Conservation (phyloP, 2,888 invertebrate genomes). For the Philaethria dido region DNA sequence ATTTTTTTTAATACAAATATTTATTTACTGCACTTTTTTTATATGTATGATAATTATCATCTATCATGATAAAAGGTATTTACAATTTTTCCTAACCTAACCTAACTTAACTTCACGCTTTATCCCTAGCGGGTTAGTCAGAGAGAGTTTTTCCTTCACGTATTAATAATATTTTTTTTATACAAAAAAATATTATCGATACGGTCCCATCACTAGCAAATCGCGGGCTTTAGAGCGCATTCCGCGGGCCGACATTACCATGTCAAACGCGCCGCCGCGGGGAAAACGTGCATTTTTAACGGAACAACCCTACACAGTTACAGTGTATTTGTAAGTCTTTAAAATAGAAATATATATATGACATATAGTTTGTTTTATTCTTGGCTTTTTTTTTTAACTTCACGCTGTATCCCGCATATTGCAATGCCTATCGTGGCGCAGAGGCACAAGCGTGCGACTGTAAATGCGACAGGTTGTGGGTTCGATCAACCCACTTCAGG, state of each 20-base stretch:
- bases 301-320: slow-evolving; percentile 43
- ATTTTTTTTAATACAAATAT: too few species aligned
- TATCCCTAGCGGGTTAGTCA: too few species aligned
- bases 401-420: background rate
- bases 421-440: too few species aligned
- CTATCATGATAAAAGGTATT: too few species aligned
- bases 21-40: too few species aligned
- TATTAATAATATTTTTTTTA: background rate
- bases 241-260: slow-evolving; percentile 64
- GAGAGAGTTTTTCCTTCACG: too few species aligned
- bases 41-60: too few species aligned
- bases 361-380: background rate
- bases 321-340: slow-evolving; percentile 19
- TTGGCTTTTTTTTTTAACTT: background rate
- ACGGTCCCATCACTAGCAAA: slow-evolving; percentile 33
- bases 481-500: too few species aligned
- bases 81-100: too few species aligned
- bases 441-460: too few species aligned
- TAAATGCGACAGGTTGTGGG: too few species aligned
- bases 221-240: slow-evolving; percentile 40
- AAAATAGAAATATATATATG: background rate
- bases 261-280: slow-evolving; percentile 71
- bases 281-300: slow-evolving; percentile 73
- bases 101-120: too few species aligned
- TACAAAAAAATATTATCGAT: slow-evolving; percentile 32